Evolutionary conservation across 2,797 vertebrate genomes (phyloP).

Genomic region (Xiphorhynchus erythropygius): DNA sequence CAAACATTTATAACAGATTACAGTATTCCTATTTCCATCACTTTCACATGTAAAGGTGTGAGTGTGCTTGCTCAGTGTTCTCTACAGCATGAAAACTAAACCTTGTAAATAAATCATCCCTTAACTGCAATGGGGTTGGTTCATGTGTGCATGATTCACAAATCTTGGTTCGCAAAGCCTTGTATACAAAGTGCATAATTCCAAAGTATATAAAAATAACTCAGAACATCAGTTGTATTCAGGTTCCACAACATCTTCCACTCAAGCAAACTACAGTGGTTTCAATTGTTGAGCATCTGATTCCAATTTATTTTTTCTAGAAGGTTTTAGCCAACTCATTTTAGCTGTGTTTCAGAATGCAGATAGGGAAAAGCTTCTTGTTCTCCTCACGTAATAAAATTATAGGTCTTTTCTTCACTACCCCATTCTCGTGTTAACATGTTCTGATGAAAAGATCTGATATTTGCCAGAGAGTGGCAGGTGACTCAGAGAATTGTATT

Average conservation of each 20-base stretch:
- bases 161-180: too few relatives aligned
- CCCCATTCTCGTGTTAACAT: background rate
- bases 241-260: background rate
- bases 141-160: background rate
- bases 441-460: background rate
- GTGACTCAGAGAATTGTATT: constrained; percentile 14
- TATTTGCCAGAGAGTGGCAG: background rate
- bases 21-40: background rate
- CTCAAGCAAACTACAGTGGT: background rate
- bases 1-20: background rate
- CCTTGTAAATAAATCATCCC: background rate
- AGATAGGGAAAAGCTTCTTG: background rate
- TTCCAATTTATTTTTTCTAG: background rate
- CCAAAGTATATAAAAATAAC: background rate
- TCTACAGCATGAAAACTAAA: background rate
- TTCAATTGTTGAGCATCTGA: background rate
- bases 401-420: background rate
- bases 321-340: background rate
- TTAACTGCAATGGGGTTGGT: background rate
- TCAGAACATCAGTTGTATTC: background rate
- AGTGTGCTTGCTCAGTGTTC: background rate
- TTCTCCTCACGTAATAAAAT: background rate
- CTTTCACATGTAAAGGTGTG: background rate
- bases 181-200: background rate
- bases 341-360: background rate